These are phyloP conservation scores for Orycteropus afer DNA, from an alignment of 2,113 vertebrate genomes.

Conservation along the genomic window DNA sequence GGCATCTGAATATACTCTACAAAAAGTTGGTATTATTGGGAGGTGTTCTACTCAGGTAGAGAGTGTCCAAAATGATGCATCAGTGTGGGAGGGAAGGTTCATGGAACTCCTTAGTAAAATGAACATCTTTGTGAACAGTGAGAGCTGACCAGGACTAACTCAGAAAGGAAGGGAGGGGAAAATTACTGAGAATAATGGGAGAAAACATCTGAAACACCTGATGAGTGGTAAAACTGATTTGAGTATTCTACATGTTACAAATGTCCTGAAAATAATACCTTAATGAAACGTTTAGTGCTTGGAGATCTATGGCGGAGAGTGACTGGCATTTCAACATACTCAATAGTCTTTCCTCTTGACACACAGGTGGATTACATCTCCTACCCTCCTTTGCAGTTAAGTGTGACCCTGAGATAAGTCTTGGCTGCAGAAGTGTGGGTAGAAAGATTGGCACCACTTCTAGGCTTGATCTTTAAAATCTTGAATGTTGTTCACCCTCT, in stretches of 20 bases:
- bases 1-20: too few species aligned
- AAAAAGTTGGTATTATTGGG: neutral
- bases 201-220: neutral
- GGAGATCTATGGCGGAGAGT: neutral
- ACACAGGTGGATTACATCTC: too few species aligned
- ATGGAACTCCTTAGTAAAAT: neutral
- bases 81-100: too few species aligned
- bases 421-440: neutral
- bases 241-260: neutral
- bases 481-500: rapidly evolving
- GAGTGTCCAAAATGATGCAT: neutral
- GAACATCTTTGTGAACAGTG: neutral
- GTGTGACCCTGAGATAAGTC: neutral
- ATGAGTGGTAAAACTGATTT: neutral
- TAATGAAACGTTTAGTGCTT: neutral
- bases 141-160: neutral
- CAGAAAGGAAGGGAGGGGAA: neutral
- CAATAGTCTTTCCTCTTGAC: neutral
- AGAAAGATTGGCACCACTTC: neutral
- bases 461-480: neutral
- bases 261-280: neutral
- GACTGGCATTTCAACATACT: too few species aligned
- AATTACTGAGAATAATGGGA: neutral
- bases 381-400: too few species aligned
- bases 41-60: neutral